Evolutionary conservation across 1,140 invertebrate species (phyloP).

Genomic region (Drosophila dunni): DNA sequence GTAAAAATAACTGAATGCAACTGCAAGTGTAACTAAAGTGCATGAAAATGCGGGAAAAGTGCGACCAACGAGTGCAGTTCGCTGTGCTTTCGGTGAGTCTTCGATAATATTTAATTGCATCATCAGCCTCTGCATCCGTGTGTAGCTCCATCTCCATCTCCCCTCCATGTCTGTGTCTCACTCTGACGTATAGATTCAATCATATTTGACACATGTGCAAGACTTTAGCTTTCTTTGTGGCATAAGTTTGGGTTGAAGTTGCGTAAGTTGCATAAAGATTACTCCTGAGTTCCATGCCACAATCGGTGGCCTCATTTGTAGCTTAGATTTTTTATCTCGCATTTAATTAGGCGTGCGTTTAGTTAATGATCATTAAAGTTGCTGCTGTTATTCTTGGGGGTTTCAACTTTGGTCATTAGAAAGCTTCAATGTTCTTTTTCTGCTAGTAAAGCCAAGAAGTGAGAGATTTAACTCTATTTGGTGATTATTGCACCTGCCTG

Average conservation of each 20-base stretch:
- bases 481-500: conserved; percentile 55
- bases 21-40: conserved; percentile 49
- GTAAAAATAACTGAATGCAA: conserved; percentile 33
- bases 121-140: conserved; percentile 38
- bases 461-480: conserved; percentile 34
- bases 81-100: conserved; percentile 72
- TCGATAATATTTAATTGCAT: conserved; percentile 69
- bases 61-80: conserved; percentile 73
- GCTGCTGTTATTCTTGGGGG: conserved; percentile 23
- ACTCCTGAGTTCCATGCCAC: conserved; percentile 36
- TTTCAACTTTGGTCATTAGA: conserved; percentile 62
- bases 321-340: conserved; percentile 66
- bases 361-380: conserved; percentile 54
- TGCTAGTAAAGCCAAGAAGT: conserved; percentile 1
- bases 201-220: conserved; percentile 47
- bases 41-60: conserved; percentile 68
- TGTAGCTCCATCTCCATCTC: not conserved
- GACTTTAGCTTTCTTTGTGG: conserved; percentile 60
- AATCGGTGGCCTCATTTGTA: conserved; percentile 68
- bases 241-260: conserved; percentile 53
- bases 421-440: conserved; percentile 58
- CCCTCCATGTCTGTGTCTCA: not conserved
- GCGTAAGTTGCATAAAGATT: conserved; percentile 54
- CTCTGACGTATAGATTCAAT: conserved; percentile 46
- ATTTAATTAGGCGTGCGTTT: conserved; percentile 77